These are phyloP conservation scores for Rhyzopertha dominica DNA, from an alignment of 1,140 invertebrate genomes.

Conservation along the genomic window DNA sequence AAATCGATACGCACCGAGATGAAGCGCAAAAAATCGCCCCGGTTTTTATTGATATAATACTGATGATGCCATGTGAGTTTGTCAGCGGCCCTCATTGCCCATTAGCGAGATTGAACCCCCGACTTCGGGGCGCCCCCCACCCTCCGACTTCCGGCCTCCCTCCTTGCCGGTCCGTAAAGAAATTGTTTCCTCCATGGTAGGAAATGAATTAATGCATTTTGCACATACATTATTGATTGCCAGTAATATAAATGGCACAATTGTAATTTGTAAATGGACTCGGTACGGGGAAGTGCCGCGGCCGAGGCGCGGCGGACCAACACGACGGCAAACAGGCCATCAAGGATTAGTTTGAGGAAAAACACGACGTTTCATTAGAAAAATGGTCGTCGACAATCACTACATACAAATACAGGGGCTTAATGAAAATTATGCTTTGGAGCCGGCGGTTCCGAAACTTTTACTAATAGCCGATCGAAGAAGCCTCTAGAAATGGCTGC, in stretches of 20 bases:
- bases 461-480: too few relatives aligned
- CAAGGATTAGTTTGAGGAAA: too few relatives aligned
- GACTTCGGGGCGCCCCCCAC: constrained; percentile 14
- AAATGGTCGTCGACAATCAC: too few relatives aligned
- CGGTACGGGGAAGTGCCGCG: too few relatives aligned
- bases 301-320: too few relatives aligned
- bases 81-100: constrained; percentile 43
- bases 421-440: too few relatives aligned
- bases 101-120: constrained; percentile 44
- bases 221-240: constrained; percentile 44
- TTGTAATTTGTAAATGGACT: constrained; percentile 25
- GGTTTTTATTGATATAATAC: constrained; percentile 38
- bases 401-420: too few relatives aligned
- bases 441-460: too few relatives aligned
- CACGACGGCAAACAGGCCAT: too few relatives aligned
- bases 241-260: constrained; percentile 37
- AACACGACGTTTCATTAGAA: too few relatives aligned
- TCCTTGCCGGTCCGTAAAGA: constrained; percentile 28
- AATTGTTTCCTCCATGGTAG: constrained; percentile 40
- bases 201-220: constrained; percentile 44
- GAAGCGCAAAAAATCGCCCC: background rate
- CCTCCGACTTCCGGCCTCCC: constrained; percentile 22
- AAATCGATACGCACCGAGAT: constrained; percentile 9
- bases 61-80: constrained; percentile 40
- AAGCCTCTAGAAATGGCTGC: too few relatives aligned